Conservation (phyloP, 1,140 invertebrate species). For the Cardiocondyla obscurior region DNA sequence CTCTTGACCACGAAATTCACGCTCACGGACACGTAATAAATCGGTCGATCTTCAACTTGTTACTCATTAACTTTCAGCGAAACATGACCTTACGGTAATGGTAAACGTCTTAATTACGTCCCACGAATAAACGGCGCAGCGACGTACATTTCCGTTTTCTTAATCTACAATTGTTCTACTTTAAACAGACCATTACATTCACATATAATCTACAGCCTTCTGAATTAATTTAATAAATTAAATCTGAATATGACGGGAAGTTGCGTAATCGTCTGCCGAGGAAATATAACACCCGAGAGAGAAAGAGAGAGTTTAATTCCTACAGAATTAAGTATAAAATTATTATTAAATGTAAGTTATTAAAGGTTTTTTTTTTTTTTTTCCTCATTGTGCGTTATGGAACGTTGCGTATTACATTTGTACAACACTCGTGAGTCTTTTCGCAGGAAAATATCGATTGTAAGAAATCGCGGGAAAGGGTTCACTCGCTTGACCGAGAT, state of each 20-base stretch:
- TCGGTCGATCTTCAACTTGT: not conserved
- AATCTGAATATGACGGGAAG: not conserved
- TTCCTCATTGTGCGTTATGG: not conserved
- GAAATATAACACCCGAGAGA: not conserved
- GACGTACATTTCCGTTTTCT: not conserved
- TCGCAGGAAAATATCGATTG: conserved; percentile 1
- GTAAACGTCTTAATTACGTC: no score
- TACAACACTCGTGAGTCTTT: not conserved
- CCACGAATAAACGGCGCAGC: no score
- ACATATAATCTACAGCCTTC: not conserved
- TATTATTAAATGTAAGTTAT: not conserved
- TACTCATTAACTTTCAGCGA: not conserved
- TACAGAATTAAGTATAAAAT: not conserved
- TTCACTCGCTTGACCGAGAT: conserved; percentile 14
- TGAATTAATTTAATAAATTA: not conserved
- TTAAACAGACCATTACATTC: not conserved
- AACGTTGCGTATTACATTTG: not conserved
- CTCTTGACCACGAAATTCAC: conserved; percentile 42
- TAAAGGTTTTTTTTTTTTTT: not conserved
- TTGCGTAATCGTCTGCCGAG: not conserved
- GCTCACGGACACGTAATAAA: conserved; percentile 30
- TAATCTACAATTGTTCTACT: not conserved
- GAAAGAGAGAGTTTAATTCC: not conserved
- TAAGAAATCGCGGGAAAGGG: conserved; percentile 12
- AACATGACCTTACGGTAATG: no score